Conservation (phyloP, 2,888 invertebrate genomes). For the Drosophila greeni region DNA sequence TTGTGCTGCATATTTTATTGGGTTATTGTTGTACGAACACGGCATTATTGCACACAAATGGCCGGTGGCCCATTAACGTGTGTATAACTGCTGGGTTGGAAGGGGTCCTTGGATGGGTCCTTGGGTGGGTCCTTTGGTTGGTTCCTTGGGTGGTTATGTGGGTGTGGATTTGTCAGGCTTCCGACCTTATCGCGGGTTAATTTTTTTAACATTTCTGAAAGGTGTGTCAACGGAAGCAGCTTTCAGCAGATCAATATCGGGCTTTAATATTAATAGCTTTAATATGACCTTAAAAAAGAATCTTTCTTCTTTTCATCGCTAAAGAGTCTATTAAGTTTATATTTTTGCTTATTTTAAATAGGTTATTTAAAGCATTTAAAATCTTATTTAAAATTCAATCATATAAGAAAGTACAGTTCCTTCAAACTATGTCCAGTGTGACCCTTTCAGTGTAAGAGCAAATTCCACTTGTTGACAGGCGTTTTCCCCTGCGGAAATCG, state of each 20-base stretch:
- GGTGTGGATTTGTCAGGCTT: conserved; percentile 6
- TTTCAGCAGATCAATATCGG: conserved; percentile 1
- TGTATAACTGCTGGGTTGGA: conserved; percentile 24
- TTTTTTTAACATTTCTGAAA: conserved; percentile 18
- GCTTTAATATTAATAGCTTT: too few species aligned
- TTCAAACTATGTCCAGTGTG: not conserved
- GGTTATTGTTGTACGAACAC: conserved; percentile 43
- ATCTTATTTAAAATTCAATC: not conserved
- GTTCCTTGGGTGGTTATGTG: not conserved
- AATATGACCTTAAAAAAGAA: too few species aligned
- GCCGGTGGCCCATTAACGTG: conserved; percentile 60
- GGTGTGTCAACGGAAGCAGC: conserved; percentile 17
- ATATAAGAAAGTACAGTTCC: not conserved
- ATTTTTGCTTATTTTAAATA: too few species aligned
- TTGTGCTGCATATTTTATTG: conserved; percentile 71
- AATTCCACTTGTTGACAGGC: not conserved
- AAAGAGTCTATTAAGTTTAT: too few species aligned
- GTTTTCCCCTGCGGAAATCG: not conserved
- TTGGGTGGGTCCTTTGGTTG: not conserved
- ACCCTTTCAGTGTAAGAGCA: not conserved
- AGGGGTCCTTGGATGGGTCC: not conserved
- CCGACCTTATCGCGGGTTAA: conserved; percentile 11
- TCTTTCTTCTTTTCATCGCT: too few species aligned
- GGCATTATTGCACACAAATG: conserved; percentile 65
- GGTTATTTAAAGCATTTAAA: too few species aligned